Percentiles rank a stretch among this genome's conserved stretches.
Conservation (phyloP, 2,888 invertebrate genomes). For the Vanessa cardui region DNA sequence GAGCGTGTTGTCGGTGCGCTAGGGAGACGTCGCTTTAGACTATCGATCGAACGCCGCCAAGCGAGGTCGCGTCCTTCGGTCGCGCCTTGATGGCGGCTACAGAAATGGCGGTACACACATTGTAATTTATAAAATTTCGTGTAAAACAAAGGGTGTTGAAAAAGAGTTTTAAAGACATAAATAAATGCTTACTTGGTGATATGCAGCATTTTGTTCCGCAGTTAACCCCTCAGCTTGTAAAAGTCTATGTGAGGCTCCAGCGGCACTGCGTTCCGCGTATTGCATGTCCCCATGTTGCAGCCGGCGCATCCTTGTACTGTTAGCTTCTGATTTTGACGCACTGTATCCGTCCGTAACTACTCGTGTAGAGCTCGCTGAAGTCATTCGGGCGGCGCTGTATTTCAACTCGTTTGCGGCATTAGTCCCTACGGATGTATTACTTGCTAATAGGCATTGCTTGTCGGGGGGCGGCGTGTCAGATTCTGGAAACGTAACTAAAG, state of each 20-base stretch:
- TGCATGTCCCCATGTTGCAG: conserved; percentile 92
- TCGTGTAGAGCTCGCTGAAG: conserved; percentile 88
- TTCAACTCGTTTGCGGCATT: conserved; percentile 87
- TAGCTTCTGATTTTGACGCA: conserved; percentile 83
- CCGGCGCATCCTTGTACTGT: conserved; percentile 77
- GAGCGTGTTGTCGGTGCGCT: conserved; percentile 59
- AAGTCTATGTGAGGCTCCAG: conserved; percentile 89
- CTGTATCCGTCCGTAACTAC: conserved; percentile 92
- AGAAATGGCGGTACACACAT: conserved; percentile 29
- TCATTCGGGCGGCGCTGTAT: conserved; percentile 92
- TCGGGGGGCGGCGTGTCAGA: conserved; percentile 87
- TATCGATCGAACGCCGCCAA: conserved; percentile 75
- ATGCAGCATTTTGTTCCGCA: conserved; percentile 92
- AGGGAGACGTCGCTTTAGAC: conserved; percentile 61
- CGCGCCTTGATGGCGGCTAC: conserved; percentile 72
- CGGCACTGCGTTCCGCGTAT: conserved; percentile 90
- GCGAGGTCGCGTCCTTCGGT: conserved; percentile 81
- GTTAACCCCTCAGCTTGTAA: conserved; percentile 93
- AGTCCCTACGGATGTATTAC: conserved; percentile 67
- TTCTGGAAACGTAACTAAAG: conserved; percentile 92
- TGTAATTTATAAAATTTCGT: conserved; percentile 19
- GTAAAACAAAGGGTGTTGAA: neutral
- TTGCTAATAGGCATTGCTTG: conserved; percentile 72
- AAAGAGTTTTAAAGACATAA: neutral
- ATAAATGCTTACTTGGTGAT: conserved; percentile 86